Base-by-base conservation (phyloP, 2,888 invertebrate species). In the Dysmachus trigonus region DNA sequence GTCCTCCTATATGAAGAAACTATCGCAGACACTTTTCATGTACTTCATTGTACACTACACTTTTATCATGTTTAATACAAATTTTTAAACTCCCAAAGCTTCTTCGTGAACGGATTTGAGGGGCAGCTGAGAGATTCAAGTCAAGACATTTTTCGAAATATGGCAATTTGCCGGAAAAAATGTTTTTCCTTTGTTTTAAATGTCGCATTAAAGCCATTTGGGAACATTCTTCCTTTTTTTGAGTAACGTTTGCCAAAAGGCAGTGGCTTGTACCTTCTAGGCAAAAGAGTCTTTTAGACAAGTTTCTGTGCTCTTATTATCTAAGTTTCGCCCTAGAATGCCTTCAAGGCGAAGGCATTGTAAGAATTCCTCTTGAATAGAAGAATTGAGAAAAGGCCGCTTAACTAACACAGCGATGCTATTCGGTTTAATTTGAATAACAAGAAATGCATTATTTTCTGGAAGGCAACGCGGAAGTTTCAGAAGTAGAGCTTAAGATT, bases 261-360 rank as follows among this genome's bases (percentile, higher is more conserved):
- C 30, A 47, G 30, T n/a, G 47, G 51, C 79, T 22, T 79, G 7
- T 51, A 41, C 30, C 76, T 76, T 38, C 35, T 3, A 62, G 82
- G 71, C 62, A 71, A 5, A 71, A 15, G 10, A 71, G 82, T n/a
- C 62, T 62, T 82, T 33, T 35, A 82, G 82, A 82, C 38, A 82
- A 82, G 62, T 82, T 53, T 82, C 71, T 33, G 62, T 82, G 31
- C 31, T 31, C 62, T 62, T 82, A 82, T 82, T 82, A 71, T 33
- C 31, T 33, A 22, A 35, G 71, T 22, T 47, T 31, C 30, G 79
- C 51, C 47, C 79, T 27, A 71, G 35, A 71, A 71, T 22, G 22
- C 38, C 62, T 62, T 82, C 33, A 79, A 51, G 47, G 51, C 31
- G 13, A 79, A 51, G 15, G 51, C 79, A 51, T 35, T 76, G 76